phyloP scores from a whole-genome alignment of 2,888 invertebrate species.

The Hermodice carunculata region DNA sequence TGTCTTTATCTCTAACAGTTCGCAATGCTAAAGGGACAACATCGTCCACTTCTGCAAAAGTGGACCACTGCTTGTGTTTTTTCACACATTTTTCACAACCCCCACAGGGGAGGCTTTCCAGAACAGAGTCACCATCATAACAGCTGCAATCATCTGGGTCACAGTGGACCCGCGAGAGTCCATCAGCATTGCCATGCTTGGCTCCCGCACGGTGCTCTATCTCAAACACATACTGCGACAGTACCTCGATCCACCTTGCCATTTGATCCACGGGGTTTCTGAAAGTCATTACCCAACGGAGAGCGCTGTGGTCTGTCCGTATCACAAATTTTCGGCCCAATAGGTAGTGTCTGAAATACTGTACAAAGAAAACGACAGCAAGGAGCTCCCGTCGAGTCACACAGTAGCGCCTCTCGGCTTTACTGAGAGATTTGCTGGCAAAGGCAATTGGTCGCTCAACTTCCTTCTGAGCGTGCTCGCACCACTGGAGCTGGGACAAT shows the following conservation, averaged over 20 bases:
- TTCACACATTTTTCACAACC: no score
- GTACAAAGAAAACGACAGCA: conserved; percentile 35
- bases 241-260: conserved; percentile 16
- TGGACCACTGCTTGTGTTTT: no score
- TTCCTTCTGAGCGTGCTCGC: no score
- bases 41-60: no score
- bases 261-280: conserved; percentile 27
- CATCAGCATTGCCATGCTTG: conserved; percentile 15
- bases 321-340: conserved; percentile 37
- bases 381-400: conserved; percentile 29
- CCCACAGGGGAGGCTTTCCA: no score
- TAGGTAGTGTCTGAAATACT: conserved; percentile 43
- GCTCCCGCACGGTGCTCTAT: conserved; percentile 1
- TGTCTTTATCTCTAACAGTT: no score
- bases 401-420: conserved; percentile 30
- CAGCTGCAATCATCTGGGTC: no score
- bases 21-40: no score
- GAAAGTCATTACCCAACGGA: conserved; percentile 36
- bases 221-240: conserved; percentile 5
- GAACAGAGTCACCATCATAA: no score
- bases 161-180: no score
- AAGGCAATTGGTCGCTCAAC: conserved; percentile 28
- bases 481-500: background rate
- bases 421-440: conserved; percentile 33
- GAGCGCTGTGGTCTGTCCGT: conserved; percentile 44